Evolutionary conservation across 1,140 invertebrate genomes (phyloP), one percentile per base, ranked within the genome.

Genomic region (Ephestia elutella): DNA sequence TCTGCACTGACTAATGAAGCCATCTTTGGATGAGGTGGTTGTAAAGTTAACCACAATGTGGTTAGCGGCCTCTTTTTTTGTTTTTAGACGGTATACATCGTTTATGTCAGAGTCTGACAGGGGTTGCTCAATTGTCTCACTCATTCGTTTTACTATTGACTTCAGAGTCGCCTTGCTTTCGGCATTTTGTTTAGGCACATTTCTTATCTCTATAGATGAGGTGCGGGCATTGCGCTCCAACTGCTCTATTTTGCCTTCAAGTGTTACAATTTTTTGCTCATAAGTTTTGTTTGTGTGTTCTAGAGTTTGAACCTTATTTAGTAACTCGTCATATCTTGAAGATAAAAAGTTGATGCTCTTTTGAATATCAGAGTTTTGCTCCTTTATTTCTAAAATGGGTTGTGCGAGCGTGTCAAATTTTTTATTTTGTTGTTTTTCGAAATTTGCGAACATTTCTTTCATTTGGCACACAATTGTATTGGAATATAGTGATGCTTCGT

Each of bases 11-110:
- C 50, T 56, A 15, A 60, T 55, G 15, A 60, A 60, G 3, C 20
- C 21, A 32, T 49, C 21, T 50, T 60, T 60, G 7, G 1, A 48
- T 7, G 25, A 13, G 7, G 48, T 49, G 5, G 38, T 60, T 11
- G 59, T 60, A 35, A 60, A 60, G 5, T 54, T 50, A 11, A 60
- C 38, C 11, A 60, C 20, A 60, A 55, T 49, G 32, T 60, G 32
- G 35, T 55, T 60, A 11, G 11, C 38, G 1, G 44, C 1, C 18
- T 60, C 54, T 11, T 60, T 60, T 50, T 60, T 60, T 18, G 59
- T 55, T 55, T 60, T 55, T 5, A 60, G 20, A 0, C 59, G 19
- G 50, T 55, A 60, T 8, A 55, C 44, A 55, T 60, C 59, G 7
- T 55, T 13, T n/a, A 59, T 54, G n/a, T 59, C 57, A 18, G 20